Base-by-base conservation (phyloP, 2,888 invertebrate species). In the Priocnemis perturbator region DNA sequence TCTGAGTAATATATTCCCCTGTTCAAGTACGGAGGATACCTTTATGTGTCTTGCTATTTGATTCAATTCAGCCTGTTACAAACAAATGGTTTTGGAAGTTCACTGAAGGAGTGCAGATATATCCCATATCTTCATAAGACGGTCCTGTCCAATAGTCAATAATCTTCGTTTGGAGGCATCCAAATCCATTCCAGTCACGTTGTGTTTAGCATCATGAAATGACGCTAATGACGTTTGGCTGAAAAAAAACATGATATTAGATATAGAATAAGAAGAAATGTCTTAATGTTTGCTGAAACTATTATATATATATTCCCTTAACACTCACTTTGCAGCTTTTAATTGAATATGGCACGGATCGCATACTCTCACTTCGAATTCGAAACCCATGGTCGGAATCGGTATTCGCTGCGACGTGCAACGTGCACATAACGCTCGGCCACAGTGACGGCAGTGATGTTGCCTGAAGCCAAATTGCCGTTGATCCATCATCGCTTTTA, bases 401-500 rank as follows among this genome's bases (percentile, higher is more conserved):
- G 96, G 95, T 81, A 97, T 93, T 74, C 96, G 93, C 88, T 95
- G 94, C 65, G 94, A 93, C 17, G 97, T 97, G 89, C 99, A 99
- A 78, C 93, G 92, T 86, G 96, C 97, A 90, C 99, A 99, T 63
- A 98, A 94, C 15, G 99, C 99, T 88, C 95, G 95, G 55, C 99
- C 99, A 90, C 99, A 99, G 90, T 95, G 93, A 63, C 97, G 93
- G 87, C 97, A 97, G 90, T 96, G 96, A 90, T 97, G 96, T 88
- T 97, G 96, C 63, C 98, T 94, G 23, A 97, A 92, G 73, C 97
- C 97, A 63, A 99, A 91, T 87, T 96, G 97, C 85, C 96, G 95
- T 90, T 96, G 96, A 89, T 98, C 97, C 96, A 99, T 97, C 98
- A 99, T 99, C 14, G 97, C 97, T 74, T 96, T 93, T 61, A 99